These are phyloP conservation scores for Chironomus striatipennis DNA, from an alignment of 1,140 invertebrate species.

Conservation along the genomic window DNA sequence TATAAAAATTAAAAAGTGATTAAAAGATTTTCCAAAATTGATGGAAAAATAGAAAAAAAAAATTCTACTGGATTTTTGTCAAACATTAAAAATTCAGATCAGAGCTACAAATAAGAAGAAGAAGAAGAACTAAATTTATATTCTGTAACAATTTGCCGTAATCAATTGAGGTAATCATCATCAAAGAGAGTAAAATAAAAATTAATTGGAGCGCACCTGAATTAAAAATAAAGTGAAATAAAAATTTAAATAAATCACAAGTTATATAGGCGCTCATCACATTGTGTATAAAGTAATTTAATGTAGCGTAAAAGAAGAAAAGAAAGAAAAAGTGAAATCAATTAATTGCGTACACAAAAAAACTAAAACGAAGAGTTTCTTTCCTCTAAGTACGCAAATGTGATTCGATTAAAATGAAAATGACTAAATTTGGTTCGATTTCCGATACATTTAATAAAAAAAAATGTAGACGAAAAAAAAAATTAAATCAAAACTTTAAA, in stretches of 20 bases:
- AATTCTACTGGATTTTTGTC: no score
- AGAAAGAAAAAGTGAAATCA: neutral
- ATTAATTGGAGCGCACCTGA: neutral
- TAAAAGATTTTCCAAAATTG: no score
- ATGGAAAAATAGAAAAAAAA: no score
- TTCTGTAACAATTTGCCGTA: neutral
- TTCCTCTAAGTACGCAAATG: neutral
- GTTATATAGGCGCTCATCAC: neutral
- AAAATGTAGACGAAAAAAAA: slow-evolving; percentile 15
- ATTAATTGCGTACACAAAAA: neutral
- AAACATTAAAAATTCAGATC: neutral
- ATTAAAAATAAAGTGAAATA: neutral
- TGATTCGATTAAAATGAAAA: neutral
- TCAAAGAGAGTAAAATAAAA: neutral
- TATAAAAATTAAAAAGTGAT: no score
- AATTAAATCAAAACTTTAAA: neutral
- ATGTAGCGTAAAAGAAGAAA: neutral
- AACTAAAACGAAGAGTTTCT: neutral
- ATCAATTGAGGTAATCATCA: slow-evolving; percentile 13
- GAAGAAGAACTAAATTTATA: neutral
- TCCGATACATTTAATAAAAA: neutral
- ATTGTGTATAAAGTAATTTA: neutral
- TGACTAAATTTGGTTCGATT: slow-evolving; percentile 23
- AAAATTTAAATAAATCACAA: neutral
- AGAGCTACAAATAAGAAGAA: neutral